Conservation (phyloP, 2,888 invertebrate genomes). For the Melinopterus prodromus region DNA sequence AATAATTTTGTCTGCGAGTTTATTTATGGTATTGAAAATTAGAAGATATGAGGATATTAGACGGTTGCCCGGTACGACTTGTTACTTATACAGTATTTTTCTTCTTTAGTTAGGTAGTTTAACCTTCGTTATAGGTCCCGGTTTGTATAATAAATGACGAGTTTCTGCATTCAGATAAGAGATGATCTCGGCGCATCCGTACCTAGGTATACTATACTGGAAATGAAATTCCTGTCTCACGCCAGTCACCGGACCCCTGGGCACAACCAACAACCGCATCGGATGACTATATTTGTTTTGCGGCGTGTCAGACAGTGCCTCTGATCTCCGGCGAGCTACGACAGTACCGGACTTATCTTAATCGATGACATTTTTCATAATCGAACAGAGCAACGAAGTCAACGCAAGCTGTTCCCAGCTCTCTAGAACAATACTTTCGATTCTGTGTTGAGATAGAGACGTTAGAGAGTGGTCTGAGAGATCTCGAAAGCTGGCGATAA, state of each 20-base stretch:
- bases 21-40: no score
- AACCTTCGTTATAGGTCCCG: no score
- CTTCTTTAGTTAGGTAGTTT: no score
- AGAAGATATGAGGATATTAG: no score
- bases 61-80: no score
- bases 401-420: not conserved
- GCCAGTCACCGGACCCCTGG: constrained; percentile 46
- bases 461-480: not conserved
- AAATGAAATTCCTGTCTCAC: constrained; percentile 55
- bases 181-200: constrained; percentile 38
- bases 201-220: constrained; percentile 16
- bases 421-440: not conserved
- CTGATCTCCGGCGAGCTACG: not conserved
- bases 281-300: constrained; percentile 4
- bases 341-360: constrained; percentile 4
- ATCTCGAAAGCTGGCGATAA: not conserved
- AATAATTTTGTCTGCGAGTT: no score
- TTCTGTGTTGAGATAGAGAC: not conserved
- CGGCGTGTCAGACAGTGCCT: not conserved
- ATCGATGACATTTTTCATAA: constrained; percentile 4
- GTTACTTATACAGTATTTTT: no score
- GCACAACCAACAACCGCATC: not conserved
- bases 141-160: constrained; percentile 54
- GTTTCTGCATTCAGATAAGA: constrained; percentile 44
- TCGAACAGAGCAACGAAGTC: not conserved